phyloP scores from a whole-genome alignment of 2,113 vertebrate species.

The Hydropotes inermis region DNA sequence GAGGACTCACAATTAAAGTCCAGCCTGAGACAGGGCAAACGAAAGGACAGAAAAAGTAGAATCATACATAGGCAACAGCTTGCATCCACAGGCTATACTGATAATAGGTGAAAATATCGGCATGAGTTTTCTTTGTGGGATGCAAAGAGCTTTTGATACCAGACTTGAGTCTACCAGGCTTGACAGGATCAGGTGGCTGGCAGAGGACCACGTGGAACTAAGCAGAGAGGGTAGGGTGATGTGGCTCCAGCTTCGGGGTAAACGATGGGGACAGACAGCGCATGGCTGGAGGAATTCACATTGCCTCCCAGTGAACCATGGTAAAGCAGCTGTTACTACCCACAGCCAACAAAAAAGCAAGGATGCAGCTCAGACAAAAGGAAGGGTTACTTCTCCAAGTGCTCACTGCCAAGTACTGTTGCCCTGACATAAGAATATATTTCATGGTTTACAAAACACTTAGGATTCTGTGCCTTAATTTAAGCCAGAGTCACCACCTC shows the following conservation, averaged over 20 bases:
- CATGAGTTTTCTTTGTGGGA: not conserved
- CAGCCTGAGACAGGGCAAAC: not conserved
- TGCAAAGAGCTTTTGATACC: not conserved
- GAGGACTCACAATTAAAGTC: not conserved
- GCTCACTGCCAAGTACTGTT: not conserved
- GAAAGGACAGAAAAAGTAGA: not conserved
- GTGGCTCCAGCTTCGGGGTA: not conserved
- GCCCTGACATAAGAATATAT: not conserved
- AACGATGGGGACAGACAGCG: accelerated
- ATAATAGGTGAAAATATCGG: not conserved
- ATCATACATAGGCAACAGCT: not conserved
- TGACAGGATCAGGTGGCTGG: not conserved
- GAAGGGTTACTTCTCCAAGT: not conserved
- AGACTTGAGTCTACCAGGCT: not conserved
- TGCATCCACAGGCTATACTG: not conserved
- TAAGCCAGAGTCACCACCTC: not conserved
- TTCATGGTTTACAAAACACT: not conserved
- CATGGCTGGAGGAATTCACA: not conserved
- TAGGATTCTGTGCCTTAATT: not conserved
- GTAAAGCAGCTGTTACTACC: not conserved
- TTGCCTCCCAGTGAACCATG: not conserved
- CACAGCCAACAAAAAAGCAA: not conserved
- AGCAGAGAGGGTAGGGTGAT: not conserved
- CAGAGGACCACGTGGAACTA: not conserved
- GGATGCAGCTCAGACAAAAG: not conserved